phyloP scores from a whole-genome alignment of 2,888 invertebrate species.

The Andricus quercusramuli region DNA sequence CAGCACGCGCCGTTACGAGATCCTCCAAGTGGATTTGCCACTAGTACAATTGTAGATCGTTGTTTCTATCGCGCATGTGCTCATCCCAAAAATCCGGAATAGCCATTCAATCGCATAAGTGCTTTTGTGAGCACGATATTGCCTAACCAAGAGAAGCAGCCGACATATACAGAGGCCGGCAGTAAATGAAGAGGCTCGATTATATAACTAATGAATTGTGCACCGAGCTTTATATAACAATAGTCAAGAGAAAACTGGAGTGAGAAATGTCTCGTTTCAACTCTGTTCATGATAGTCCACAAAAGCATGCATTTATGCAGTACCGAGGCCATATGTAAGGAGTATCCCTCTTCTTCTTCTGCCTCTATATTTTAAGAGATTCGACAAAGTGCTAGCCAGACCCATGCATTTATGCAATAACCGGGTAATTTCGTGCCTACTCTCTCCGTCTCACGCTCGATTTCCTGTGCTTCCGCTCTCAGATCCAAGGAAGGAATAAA shows the following conservation, averaged over 20 bases:
- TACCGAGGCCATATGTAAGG: constrained; percentile 71
- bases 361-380: constrained; percentile 67
- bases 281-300: constrained; percentile 65
- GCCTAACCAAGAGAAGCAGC: constrained; percentile 1
- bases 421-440: constrained; percentile 70
- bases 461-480: constrained; percentile 10
- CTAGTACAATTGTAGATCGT: not conserved
- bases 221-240: constrained; percentile 63
- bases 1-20: constrained; percentile 33
- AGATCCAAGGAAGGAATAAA: not conserved
- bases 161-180: not conserved
- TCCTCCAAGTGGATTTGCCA: constrained; percentile 10
- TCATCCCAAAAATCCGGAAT: not conserved
- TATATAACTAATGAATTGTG: constrained; percentile 68
- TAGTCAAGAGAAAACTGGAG: constrained; percentile 43
- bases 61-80: constrained; percentile 2
- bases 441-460: constrained; percentile 26
- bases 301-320: constrained; percentile 74
- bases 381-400: constrained; percentile 43
- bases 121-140: not conserved
- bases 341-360: constrained; percentile 65
- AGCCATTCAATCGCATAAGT: constrained; percentile 24
- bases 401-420: constrained; percentile 73
- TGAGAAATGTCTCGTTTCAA: constrained; percentile 41
- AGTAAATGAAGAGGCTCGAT: constrained; percentile 45